Base-by-base conservation (phyloP, 2,113 vertebrate species). In the Physeter macrocephalus region DNA sequence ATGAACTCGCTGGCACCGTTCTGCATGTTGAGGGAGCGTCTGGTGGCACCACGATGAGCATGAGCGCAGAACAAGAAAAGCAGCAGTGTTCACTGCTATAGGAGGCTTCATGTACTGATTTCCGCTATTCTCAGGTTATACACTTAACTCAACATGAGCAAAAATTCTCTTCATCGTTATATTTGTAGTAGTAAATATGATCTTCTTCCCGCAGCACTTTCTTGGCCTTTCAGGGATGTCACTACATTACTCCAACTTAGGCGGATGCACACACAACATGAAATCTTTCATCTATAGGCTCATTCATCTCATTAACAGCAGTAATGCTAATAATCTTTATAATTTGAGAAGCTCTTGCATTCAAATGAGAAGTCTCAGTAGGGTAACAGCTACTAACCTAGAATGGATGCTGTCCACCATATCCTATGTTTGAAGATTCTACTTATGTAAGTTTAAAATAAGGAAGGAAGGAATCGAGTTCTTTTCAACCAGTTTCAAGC, bases 1-100 rank as follows among this genome's bases (percentile, higher is more conserved):
- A 99, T 99, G n/a, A 99, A 99, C 98, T 99, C 99, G 43, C 99
- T 99, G 13, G 99, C 99, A 98, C 99, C 99, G 99, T 99, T 99
- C 99, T 99, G 99, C 99, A 99, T 99, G 62, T 96, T 97, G 89
- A 36, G 2, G 31, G 31, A 15, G 75, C 0, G 6, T 93, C 97
- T 98, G 59, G 15, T 52, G 52, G 52, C 17, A 18, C 52, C 52
- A 17, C 52, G 17, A 17, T 52, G 52, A 52, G 52, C 1, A 5
- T 52, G 52, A 52, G 15, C 1, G 0, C 52, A 52, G 5, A 6
- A 2, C 6, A 17, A 43, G 6, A 52, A 52, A 52, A 52, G 52
- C 52, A 52, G 15, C 52, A 52, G 49, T 17, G 52, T 18, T 74
- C 71, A 29, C 39, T 15, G 17, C 43, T 43, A 74, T 29, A 17